These are phyloP conservation scores for Mola mola DNA, from an alignment of 2,113 vertebrate genomes.

Conservation along the genomic window DNA sequence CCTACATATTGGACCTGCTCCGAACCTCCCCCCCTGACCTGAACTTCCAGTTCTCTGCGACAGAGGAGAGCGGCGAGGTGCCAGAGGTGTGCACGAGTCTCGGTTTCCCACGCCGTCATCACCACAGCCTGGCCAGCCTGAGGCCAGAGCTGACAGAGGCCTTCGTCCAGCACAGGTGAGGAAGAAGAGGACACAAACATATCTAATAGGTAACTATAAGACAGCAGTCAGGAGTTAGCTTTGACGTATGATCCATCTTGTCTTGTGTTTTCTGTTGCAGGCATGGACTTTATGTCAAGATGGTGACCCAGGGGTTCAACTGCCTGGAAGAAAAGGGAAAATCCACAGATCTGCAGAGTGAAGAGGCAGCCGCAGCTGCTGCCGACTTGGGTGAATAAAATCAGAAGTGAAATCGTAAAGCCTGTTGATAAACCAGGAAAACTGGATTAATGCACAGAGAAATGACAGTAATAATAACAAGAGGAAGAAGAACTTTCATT, in stretches of 20 bases:
- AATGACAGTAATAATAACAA: too few relatives aligned
- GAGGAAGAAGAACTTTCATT: too few relatives aligned
- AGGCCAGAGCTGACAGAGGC: slow-evolving; percentile 92
- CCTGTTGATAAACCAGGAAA: too few relatives aligned
- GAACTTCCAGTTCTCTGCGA: slow-evolving; percentile 88
- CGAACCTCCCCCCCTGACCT: slow-evolving; percentile 94
- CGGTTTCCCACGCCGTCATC: slow-evolving; percentile 87
- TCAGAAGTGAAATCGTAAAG: too few relatives aligned
- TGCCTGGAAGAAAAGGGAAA: slow-evolving; percentile 79
- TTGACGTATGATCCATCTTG: neutral
- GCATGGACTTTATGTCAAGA: slow-evolving; percentile 67
- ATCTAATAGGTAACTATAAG: neutral
- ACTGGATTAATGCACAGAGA: too few relatives aligned
- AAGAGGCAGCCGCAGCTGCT: slow-evolving; percentile 5
- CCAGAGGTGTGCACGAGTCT: slow-evolving; percentile 85
- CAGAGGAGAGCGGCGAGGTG: slow-evolving; percentile 82
- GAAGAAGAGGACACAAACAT: neutral
- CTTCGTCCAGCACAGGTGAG: slow-evolving; percentile 91
- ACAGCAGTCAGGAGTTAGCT: neutral
- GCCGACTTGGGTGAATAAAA: slow-evolving; percentile 35
- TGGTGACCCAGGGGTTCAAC: slow-evolving; percentile 86
- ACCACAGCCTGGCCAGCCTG: slow-evolving; percentile 89
- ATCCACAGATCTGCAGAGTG: slow-evolving; percentile 1
- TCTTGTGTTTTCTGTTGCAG: slow-evolving; percentile 34
- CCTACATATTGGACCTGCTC: slow-evolving; percentile 93